Base-by-base conservation (phyloP, 1,140 invertebrate species). In the Chelonus insularis region DNA sequence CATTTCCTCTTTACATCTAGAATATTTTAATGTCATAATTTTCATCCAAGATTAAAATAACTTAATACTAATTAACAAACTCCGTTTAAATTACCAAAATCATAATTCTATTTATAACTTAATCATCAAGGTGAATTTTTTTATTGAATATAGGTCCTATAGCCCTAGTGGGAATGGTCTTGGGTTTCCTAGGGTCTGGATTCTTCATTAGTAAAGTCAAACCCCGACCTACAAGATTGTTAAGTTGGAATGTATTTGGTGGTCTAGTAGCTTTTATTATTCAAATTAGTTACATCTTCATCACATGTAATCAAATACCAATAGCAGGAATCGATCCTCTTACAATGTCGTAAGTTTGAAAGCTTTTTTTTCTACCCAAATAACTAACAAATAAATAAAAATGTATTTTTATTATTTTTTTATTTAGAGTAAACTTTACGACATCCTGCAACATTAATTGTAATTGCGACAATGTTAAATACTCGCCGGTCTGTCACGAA, bases 161-260 rank as follows among this genome's bases (percentile, higher is more conserved):
- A 16, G 76, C 83, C 0, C 71, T 87, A 48, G 37, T 86, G 14
- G 85, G 86, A 16, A 86, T 86, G 83, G 79, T 86, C 0, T 62
- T 84, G 16, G 88, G 87, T n/a, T 83, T 89, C 32, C 67, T 89
- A 18, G 50, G 85, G 0, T 88, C 87, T 1, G 88, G 88, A 9
- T 68, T 83, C 11, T 59, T 87, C 0, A 87, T 90, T 14, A 85
- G 85, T 8, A 87, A 84, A 69, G 86, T 84, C 43, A 85, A 86
- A 62, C 88, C 88, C 0, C 68, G 78, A 11, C 84, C 88, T 0
- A 78, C 84, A 55, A 83, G 81, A 41, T 74, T 90, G 0, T 77
- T 89, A 0, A 77, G 80, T 41, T 90, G 88, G 86, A 89, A 89
- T 68, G 84, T 89, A 0, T 54, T 88, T 1, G 84, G 88, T 23